Percentiles rank a stretch among this genome's conserved stretches.
phyloP scores from a whole-genome alignment of 2,888 invertebrate species.

The Sabatieria punctata region DNA sequence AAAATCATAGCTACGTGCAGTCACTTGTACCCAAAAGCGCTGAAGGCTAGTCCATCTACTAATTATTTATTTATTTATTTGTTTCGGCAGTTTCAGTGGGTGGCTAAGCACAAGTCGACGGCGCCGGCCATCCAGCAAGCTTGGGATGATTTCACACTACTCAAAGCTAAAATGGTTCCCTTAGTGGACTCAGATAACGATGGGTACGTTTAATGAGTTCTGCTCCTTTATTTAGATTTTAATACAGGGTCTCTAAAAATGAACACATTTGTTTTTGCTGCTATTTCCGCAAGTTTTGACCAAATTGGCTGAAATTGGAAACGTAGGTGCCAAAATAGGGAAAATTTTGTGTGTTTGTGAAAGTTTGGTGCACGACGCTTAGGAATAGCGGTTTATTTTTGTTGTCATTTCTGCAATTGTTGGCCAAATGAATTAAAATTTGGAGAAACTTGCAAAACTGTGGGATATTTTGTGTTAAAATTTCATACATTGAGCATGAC shows the following conservation, averaged over 20 bases:
- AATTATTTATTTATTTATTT: background rate
- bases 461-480: too few relatives aligned
- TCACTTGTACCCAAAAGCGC: conserved; percentile 53
- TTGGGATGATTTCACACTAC: conserved; percentile 63
- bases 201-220: conserved; percentile 45
- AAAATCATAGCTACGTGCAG: conserved; percentile 58
- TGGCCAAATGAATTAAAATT: too few relatives aligned
- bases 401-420: too few relatives aligned
- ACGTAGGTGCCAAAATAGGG: too few relatives aligned
- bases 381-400: too few relatives aligned
- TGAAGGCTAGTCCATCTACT: conserved; percentile 25
- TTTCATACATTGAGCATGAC: too few relatives aligned
- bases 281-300: too few relatives aligned
- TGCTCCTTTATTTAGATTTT: background rate
- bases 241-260: background rate
- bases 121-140: conserved; percentile 62
- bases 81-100: conserved; percentile 41
- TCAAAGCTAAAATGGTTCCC: conserved; percentile 66
- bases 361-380: too few relatives aligned
- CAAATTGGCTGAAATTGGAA: too few relatives aligned
- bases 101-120: conserved; percentile 49
- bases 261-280: too few relatives aligned
- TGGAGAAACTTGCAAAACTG: too few relatives aligned
- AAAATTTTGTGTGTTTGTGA: too few relatives aligned
- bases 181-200: conserved; percentile 92